Base-by-base conservation (phyloP, 1,140 invertebrate genomes). In the Drosophila cardini region DNA sequence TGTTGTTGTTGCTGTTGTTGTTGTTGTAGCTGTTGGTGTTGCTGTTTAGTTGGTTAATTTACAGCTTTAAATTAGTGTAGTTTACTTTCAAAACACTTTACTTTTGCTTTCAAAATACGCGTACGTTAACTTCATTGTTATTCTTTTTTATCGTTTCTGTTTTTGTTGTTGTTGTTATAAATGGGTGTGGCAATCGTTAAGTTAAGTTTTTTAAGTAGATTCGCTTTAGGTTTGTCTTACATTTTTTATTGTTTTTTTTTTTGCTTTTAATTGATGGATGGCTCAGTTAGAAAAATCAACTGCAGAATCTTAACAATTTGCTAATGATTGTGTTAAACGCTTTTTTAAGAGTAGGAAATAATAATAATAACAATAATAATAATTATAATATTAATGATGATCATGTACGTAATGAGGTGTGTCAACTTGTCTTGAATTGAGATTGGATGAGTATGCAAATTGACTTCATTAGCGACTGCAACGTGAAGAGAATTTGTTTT, bases 1-100 rank as follows among this genome's bases (percentile, higher is more conserved):
- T 16, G 32, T n/a, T 36, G 57, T 38, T 64, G 30, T 15, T 60
- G 26, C 5, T 45, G 18, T 36, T 52, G 34, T 16, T 52, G 46
- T 21, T 69, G 42, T 36, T 36, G 34, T n/a, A 43, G 36, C 18
- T 69, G 32, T 15, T 64, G 43, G 46, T 73, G 64, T 52, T 82
- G 72, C 76, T 86, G 79, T 86, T 87, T 70, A 89, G 76, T 87
- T 83, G 83, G 79, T 87, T 87, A 87, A 87, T 87, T 87, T 87
- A 89, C 84, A 89, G 84, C 83, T 83, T 89, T 77, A 87, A 87
- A 87, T 87, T 87, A 87, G 80, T 87, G 84, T 87, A 87, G 84
- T 80, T 87, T 74, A 87, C 83, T 87, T 87, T 87, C 83, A 87
- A 87, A 87, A 87, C 83, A 89, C 79, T 87, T 87, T 87, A 87